Evolutionary conservation across 2,797 vertebrate genomes (phyloP), one percentile per base, ranked within the genome.

Genomic region (Varecia variegata): DNA sequence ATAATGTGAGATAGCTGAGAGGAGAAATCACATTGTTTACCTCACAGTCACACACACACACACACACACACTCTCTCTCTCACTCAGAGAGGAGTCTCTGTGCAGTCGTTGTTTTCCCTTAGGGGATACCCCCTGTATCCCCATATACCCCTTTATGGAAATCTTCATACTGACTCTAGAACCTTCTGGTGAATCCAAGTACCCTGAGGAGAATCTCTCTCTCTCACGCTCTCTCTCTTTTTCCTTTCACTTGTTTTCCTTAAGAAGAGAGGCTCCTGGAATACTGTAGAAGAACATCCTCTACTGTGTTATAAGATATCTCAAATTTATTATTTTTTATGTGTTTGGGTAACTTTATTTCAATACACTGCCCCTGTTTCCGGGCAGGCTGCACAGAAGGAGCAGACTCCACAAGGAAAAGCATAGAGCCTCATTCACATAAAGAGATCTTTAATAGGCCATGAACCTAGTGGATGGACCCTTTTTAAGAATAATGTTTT

Each of bases 401-500:
- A 91, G 45, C 4, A 79, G 13, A 62, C 15, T 25, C 14, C 23
- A 23, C 23, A 52, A 67, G 23, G 73, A 60, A 96, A 82, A 87
- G 11, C 25, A 52, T 38, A 74, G 81, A 76, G 65, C 30, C 2
- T 67, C 35, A 43, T 32, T 74, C 21, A 58, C 15, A 54, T 32
- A 70, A 47, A 80, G 21, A 60, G 40, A 27, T 52, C 3, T 76
- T 68, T 40, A 60, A 38, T 35, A 38, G 2, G 5, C 23, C 30
- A 65, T 21, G 3, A 52, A 70, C 8, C 20, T 5, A 3, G 30
- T 6, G 27, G 11, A 62, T 10, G 23, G 10, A 14, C 2, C 2
- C 2, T 68, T 92, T 74, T 67, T 70, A 30, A 76, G n/a, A 95
- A 87, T 70, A n/a, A 47, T 38, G 3, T 50, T 87, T 74, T 80